Evolutionary conservation across 2,113 vertebrate genomes (phyloP).

Genomic region (Cyphomyrus discorhynchus): DNA sequence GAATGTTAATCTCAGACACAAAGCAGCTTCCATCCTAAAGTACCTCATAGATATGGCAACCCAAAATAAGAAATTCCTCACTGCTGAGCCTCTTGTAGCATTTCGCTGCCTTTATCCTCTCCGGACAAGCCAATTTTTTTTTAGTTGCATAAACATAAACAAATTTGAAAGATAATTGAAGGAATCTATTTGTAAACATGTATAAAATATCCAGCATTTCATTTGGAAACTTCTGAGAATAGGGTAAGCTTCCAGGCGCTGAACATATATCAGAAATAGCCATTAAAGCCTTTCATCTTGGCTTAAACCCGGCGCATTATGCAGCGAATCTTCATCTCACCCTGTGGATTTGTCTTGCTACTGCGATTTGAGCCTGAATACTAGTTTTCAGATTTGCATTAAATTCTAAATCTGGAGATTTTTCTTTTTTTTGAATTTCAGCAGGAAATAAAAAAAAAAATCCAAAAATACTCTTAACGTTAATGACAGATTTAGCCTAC

Average conservation of each 20-base stretch:
- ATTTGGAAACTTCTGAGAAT: neutral
- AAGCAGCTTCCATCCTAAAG: neutral
- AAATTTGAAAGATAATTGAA: neutral
- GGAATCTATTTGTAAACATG: neutral
- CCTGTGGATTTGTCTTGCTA: constrained; percentile 3
- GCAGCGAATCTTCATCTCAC: constrained; percentile 12
- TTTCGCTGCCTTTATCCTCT: neutral
- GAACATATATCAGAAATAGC: constrained; percentile 3
- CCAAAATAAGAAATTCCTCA: neutral
- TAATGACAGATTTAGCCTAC: neutral
- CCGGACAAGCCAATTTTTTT: neutral
- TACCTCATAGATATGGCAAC: neutral
- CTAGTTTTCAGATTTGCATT: constrained; percentile 1
- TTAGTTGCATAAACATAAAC: neutral
- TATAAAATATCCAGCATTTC: constrained; percentile 9
- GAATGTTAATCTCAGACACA: neutral
- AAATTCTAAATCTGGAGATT: neutral
- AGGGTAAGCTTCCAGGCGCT: neutral
- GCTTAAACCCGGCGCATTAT: constrained; percentile 5
- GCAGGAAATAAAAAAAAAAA: neutral
- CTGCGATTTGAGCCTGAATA: constrained; percentile 10
- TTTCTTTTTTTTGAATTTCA: neutral
- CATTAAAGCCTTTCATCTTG: constrained; percentile 17
- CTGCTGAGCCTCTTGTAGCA: neutral
- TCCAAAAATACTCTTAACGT: neutral